phyloP scores from a whole-genome alignment of 2,113 vertebrate species.

The Stegastes partitus region DNA sequence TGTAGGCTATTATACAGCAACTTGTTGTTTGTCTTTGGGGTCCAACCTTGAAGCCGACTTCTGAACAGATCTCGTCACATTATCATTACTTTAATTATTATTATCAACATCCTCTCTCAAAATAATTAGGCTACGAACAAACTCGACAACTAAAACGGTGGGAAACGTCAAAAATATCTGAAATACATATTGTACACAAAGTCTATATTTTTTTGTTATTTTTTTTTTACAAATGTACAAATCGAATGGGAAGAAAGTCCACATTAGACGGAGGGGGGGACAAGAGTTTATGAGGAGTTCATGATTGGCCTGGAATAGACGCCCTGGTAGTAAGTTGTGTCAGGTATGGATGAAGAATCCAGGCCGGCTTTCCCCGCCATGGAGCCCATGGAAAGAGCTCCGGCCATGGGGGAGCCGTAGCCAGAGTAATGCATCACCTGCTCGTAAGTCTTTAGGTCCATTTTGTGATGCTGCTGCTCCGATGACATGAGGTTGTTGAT shows the following conservation, averaged over 20 bases:
- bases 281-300: slow-evolving; percentile 95
- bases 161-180: slow-evolving; percentile 84
- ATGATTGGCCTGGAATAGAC: slow-evolving; percentile 98
- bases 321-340: slow-evolving; percentile 96
- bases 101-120: slow-evolving; percentile 83
- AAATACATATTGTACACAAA: slow-evolving; percentile 87
- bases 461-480: slow-evolving; percentile 98
- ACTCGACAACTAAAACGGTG: slow-evolving; percentile 87
- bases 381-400: slow-evolving; percentile 94
- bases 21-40: slow-evolving; percentile 86
- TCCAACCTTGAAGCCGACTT: slow-evolving; percentile 87
- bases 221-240: slow-evolving; percentile 88
- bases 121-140: slow-evolving; percentile 85
- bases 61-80: slow-evolving; percentile 83
- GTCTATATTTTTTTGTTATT: slow-evolving; percentile 77
- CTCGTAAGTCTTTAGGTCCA: slow-evolving; percentile 99
- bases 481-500: slow-evolving; percentile 99
- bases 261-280: slow-evolving; percentile 17
- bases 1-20: slow-evolving; percentile 82
- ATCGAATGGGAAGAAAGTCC: slow-evolving; percentile 74
- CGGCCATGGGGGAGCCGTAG: slow-evolving; percentile 94
- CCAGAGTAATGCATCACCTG: slow-evolving; percentile 99
- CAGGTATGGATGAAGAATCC: slow-evolving; percentile 92
- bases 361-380: slow-evolving; percentile 94
- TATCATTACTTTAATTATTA: slow-evolving; percentile 66